Percentiles rank a stretch among this genome's conserved stretches.
These are phyloP conservation scores for Chaetophractus vellerosus DNA, from an alignment of 2,797 vertebrate species.

Conservation along the genomic window DNA sequence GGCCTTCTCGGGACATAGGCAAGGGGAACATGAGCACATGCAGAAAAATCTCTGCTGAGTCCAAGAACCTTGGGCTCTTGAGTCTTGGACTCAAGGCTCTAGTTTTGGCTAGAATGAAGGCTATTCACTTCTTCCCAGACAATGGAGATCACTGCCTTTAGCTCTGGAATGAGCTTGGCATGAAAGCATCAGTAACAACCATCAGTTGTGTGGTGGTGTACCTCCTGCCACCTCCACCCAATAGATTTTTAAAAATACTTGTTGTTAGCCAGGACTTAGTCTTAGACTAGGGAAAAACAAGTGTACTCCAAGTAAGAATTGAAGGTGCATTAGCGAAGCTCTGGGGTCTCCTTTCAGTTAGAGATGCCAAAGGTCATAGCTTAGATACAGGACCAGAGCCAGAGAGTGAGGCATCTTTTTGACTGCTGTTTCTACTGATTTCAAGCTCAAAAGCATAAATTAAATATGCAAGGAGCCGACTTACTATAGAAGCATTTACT, in stretches of 20 bases:
- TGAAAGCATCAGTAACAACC: constrained; percentile 4
- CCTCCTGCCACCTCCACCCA: background rate
- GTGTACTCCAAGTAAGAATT: constrained; percentile 10
- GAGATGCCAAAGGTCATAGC: background rate
- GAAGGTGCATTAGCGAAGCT: background rate
- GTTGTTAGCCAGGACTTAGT: constrained; percentile 15
- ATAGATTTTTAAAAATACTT: constrained; percentile 16
- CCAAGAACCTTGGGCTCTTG: constrained; percentile 34
- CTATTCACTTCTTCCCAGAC: background rate
- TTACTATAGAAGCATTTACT: constrained; percentile 61
- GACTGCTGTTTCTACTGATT: constrained; percentile 49
- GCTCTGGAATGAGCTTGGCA: constrained; percentile 22
- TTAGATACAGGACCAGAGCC: background rate
- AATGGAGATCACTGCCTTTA: background rate
- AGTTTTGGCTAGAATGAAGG: constrained; percentile 68
- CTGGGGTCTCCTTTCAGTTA: background rate
- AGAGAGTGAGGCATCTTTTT: background rate
- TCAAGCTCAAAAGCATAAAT: constrained; percentile 53
- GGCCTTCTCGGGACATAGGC: background rate
- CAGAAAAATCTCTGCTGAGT: background rate
- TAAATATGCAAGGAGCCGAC: constrained; percentile 62
- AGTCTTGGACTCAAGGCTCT: constrained; percentile 68
- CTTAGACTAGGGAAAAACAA: background rate
- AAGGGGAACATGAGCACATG: background rate
- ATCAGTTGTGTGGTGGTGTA: background rate